A percentile compares a stretch with the other conserved stretches of the same genome.
These are phyloP conservation scores for Elephas maximus DNA, from an alignment of 2,113 vertebrate species.

Conservation along the genomic window DNA sequence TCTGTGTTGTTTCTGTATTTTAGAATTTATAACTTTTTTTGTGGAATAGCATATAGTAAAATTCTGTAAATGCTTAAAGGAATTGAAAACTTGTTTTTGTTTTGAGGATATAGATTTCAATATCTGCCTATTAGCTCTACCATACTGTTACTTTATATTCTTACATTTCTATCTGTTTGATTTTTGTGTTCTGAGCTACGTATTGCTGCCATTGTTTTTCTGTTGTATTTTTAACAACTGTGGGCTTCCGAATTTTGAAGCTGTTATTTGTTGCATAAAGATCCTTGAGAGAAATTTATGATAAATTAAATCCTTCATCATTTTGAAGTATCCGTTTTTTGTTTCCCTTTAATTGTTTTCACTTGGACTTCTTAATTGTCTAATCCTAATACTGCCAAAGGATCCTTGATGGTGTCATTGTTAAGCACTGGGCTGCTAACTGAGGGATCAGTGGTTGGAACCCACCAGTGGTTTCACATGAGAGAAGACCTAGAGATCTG, in stretches of 20 bases:
- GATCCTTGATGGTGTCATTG: not conserved
- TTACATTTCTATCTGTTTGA: constrained; percentile 18
- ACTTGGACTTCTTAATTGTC: constrained; percentile 49
- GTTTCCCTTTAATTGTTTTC: constrained; percentile 10
- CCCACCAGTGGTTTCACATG: too few relatives aligned
- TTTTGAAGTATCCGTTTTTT: constrained; percentile 40
- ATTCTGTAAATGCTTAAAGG: constrained; percentile 16
- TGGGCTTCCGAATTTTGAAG: constrained; percentile 29
- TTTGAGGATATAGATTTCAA: constrained; percentile 27
- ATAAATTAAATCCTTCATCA: not conserved
- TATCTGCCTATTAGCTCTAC: not conserved
- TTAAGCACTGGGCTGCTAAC: not conserved
- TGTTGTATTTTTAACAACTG: not conserved
- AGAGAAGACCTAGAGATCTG: too few relatives aligned
- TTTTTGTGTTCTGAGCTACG: not conserved
- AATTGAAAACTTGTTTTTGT: not conserved
- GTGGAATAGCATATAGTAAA: not conserved
- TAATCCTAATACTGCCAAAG: not conserved
- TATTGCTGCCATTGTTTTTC: not conserved
- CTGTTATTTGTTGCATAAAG: not conserved
- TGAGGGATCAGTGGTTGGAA: too few relatives aligned
- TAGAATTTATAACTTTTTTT: not conserved
- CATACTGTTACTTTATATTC: not conserved
- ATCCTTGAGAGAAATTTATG: constrained; percentile 11
- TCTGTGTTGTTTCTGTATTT: not conserved